Evolutionary conservation across 2,797 vertebrate genomes (phyloP).

Genomic region (Gallirallus australis): DNA sequence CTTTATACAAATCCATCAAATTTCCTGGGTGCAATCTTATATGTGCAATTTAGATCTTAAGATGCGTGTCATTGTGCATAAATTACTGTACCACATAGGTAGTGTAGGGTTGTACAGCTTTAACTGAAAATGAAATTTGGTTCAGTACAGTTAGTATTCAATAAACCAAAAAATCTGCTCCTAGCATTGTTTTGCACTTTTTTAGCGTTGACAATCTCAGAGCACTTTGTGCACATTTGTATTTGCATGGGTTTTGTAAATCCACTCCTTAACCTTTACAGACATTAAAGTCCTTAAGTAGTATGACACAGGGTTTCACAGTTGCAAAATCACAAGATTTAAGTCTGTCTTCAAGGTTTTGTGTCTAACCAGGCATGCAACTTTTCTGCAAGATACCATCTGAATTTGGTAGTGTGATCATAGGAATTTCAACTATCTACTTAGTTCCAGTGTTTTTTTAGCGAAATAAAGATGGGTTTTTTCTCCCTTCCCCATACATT

Average conservation of each 20-base stretch:
- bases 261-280: neutral
- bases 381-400: neutral
- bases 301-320: neutral
- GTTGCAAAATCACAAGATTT: neutral
- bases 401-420: neutral
- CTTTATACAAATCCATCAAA: neutral
- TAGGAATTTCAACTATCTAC: neutral
- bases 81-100: neutral
- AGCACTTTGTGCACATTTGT: constrained; percentile 19
- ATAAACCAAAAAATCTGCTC: neutral
- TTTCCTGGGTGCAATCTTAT: neutral
- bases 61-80: constrained; percentile 5
- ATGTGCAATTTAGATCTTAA: constrained; percentile 20
- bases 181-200: constrained; percentile 19
- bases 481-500: neutral
- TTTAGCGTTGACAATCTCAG: neutral
- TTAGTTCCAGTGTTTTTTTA: neutral
- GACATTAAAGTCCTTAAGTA: constrained; percentile 1
- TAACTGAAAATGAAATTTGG: neutral
- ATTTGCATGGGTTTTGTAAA: constrained; percentile 18
- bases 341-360: neutral
- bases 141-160: neutral
- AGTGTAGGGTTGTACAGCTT: neutral
- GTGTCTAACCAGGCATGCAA: neutral
- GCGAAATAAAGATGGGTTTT: neutral